These are phyloP conservation scores for Aphaenogaster ashmeadi DNA, from an alignment of 1,140 invertebrate species.

Conservation along the genomic window DNA sequence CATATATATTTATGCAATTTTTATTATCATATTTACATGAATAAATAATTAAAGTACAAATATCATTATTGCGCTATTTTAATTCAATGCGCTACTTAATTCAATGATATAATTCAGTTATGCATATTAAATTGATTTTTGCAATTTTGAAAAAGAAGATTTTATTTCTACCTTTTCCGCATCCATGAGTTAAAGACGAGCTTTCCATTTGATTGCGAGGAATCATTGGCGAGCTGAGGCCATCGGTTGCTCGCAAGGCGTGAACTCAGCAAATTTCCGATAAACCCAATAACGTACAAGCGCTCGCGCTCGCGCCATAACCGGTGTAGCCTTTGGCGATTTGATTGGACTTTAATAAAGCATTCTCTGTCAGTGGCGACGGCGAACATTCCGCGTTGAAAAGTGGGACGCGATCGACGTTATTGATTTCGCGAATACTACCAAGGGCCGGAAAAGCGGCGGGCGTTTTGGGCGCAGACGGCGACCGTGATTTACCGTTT, in stretches of 20 bases:
- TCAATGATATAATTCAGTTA: not conserved
- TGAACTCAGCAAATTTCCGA: constrained; percentile 70
- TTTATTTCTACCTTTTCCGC: not conserved
- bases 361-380: constrained; percentile 69
- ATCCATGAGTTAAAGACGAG: constrained; percentile 44
- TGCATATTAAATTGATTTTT: not conserved
- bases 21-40: not conserved
- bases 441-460: constrained; percentile 37
- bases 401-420: constrained; percentile 63
- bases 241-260: constrained; percentile 65
- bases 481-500: constrained; percentile 51
- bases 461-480: constrained; percentile 31
- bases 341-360: constrained; percentile 74
- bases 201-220: constrained; percentile 41
- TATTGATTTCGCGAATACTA: constrained; percentile 63
- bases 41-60: not conserved
- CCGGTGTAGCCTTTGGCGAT: constrained; percentile 64
- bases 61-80: not conserved
- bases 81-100: not conserved
- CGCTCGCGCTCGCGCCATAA: constrained; percentile 65
- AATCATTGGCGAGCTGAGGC: constrained; percentile 44
- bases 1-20: constrained; percentile 10
- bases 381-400: constrained; percentile 59
- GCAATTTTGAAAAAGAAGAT: not conserved
- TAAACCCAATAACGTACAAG: constrained; percentile 74